Evolutionary conservation across 2,888 invertebrate genomes (phyloP).

Genomic region (Platycheirus rosarum): DNA sequence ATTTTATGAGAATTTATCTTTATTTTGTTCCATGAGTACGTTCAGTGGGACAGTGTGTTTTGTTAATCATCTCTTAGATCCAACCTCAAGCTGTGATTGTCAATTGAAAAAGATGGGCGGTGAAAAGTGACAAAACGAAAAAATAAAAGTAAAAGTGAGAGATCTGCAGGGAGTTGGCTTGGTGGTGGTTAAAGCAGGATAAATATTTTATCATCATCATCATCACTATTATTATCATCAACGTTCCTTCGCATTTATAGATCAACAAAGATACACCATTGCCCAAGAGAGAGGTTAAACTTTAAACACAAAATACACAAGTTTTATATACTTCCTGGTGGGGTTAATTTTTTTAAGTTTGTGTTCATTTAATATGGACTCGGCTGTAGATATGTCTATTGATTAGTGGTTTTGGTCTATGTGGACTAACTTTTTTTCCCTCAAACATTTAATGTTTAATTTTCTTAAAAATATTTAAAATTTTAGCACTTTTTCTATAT

Average conservation of each 20-base stretch:
- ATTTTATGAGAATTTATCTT: slow-evolving; percentile 72
- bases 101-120: slow-evolving; percentile 25
- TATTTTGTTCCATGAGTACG: slow-evolving; percentile 23
- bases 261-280: slow-evolving; percentile 28
- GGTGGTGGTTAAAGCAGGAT: neutral
- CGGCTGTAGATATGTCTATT: neutral
- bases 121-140: slow-evolving; percentile 8
- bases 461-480: too few relatives aligned
- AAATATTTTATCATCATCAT: slow-evolving; percentile 27
- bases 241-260: slow-evolving; percentile 27
- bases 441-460: too few relatives aligned
- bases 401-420: too few relatives aligned
- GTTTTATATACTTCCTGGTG: slow-evolving; percentile 49
- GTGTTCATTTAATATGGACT: slow-evolving; percentile 10
- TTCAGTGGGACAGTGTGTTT: slow-evolving; percentile 55
- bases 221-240: slow-evolving; percentile 19
- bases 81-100: slow-evolving; percentile 41
- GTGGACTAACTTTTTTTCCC: too few relatives aligned
- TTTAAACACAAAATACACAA: slow-evolving; percentile 12
- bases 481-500: too few relatives aligned
- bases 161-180: slow-evolving; percentile 1
- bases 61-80: slow-evolving; percentile 45
- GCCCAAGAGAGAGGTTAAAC: slow-evolving; percentile 14
- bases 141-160: slow-evolving; percentile 51
- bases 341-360: neutral